Conservation (phyloP, 2,113 vertebrate species). For the Myotis yumanensis region DNA sequence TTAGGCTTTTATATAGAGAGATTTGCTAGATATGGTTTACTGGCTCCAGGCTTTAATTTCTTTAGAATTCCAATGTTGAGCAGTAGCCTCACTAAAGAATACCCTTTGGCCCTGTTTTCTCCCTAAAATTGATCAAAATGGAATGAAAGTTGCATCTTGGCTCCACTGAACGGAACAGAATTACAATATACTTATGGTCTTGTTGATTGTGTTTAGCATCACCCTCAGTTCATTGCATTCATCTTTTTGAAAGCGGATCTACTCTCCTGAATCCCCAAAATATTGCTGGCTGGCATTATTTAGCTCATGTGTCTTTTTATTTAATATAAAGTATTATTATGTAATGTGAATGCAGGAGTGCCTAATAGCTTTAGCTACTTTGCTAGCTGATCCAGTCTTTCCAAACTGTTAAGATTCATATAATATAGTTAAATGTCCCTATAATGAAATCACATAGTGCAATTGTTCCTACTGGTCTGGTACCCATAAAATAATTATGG, state of each 20-base stretch:
- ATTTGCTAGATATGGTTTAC: slow-evolving; percentile 47
- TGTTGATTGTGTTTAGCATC: slow-evolving; percentile 68
- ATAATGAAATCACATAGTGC: slow-evolving; percentile 78
- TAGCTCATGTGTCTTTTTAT: slow-evolving; percentile 74
- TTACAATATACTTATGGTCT: slow-evolving; percentile 64
- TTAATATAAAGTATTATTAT: slow-evolving; percentile 71
- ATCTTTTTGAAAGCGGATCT: slow-evolving; percentile 73
- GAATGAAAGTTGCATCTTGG: slow-evolving; percentile 68
- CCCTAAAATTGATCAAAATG: slow-evolving; percentile 61
- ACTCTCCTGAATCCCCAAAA: slow-evolving; percentile 66
- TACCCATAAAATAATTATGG: slow-evolving; percentile 71
- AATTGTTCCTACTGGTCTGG: slow-evolving; percentile 76
- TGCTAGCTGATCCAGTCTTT: slow-evolving; percentile 64
- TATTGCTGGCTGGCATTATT: not conserved
- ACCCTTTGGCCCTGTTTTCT: slow-evolving; percentile 47
- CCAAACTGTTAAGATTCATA: slow-evolving; percentile 64
- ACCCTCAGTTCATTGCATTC: slow-evolving; percentile 69
- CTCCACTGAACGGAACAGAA: slow-evolving; percentile 74
- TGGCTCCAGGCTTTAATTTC: slow-evolving; percentile 44
- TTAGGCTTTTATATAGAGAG: too few species aligned
- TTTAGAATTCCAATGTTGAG: slow-evolving; percentile 57
- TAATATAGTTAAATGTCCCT: slow-evolving; percentile 73
- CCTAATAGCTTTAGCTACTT: slow-evolving; percentile 63
- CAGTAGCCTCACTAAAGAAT: slow-evolving; percentile 58
- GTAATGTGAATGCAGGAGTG: slow-evolving; percentile 25